phyloP scores from a whole-genome alignment of 2,888 invertebrate species.

The Tridacna gigas region DNA sequence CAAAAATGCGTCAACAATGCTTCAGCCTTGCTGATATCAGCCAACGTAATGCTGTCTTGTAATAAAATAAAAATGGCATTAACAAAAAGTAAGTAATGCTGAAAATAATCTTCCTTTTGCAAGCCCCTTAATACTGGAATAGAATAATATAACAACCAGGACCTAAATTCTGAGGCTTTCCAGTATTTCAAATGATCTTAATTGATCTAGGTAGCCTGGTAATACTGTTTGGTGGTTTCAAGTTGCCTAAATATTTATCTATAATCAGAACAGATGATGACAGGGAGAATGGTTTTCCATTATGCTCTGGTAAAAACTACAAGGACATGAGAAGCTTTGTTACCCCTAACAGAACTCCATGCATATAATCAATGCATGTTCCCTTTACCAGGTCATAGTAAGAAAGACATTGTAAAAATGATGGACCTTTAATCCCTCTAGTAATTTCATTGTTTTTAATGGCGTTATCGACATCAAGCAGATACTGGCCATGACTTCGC shows the following conservation, averaged over 20 bases:
- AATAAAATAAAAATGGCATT: slow-evolving; percentile 51
- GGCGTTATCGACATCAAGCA: slow-evolving; percentile 38
- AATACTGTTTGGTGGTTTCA: slow-evolving; percentile 58
- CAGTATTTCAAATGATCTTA: slow-evolving; percentile 61
- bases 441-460: slow-evolving; percentile 7
- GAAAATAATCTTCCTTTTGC: slow-evolving; percentile 37
- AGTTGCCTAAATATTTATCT: slow-evolving; percentile 40
- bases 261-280: slow-evolving; percentile 31
- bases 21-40: slow-evolving; percentile 33
- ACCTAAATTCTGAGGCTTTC: slow-evolving; percentile 64
- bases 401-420: slow-evolving; percentile 47
- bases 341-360: slow-evolving; percentile 60
- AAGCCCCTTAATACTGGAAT: slow-evolving; percentile 53
- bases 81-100: slow-evolving; percentile 55
- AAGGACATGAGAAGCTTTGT: slow-evolving; percentile 48
- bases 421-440: slow-evolving; percentile 61
- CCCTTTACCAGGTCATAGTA: slow-evolving; percentile 43
- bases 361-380: slow-evolving; percentile 63
- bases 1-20: slow-evolving; percentile 50
- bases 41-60: slow-evolving; percentile 33
- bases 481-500: slow-evolving; percentile 22
- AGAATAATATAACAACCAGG: slow-evolving; percentile 64
- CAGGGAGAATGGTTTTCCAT: slow-evolving; percentile 25
- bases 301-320: slow-evolving; percentile 39
- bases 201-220: slow-evolving; percentile 53